phyloP scores from a whole-genome alignment of 2,113 vertebrate species.

The Camelus bactrianus region DNA sequence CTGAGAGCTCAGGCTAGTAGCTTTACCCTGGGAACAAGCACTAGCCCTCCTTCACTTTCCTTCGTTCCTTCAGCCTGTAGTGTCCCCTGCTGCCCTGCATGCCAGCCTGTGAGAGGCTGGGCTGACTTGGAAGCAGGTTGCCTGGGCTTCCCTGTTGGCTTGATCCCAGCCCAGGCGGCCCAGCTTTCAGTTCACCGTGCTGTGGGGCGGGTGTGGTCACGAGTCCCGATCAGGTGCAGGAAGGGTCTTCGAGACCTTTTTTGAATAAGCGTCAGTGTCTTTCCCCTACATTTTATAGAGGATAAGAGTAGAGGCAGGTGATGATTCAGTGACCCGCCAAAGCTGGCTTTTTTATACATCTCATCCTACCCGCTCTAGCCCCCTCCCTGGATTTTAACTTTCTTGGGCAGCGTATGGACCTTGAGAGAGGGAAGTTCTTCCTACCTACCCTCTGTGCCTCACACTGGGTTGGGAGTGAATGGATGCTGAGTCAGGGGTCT shows the following conservation, averaged over 20 bases:
- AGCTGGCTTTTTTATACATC: background rate
- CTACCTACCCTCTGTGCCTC: background rate
- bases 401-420: background rate
- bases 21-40: background rate
- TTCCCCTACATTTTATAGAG: background rate
- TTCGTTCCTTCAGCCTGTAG: background rate
- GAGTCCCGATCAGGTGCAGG: background rate
- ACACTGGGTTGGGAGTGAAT: constrained; percentile 17
- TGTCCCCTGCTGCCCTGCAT: background rate
- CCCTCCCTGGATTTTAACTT: constrained; percentile 2
- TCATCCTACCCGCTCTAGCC: background rate
- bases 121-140: background rate
- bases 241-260: background rate
- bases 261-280: background rate
- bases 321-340: background rate
- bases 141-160: background rate
- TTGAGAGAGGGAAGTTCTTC: background rate
- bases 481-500: background rate
- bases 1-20: background rate
- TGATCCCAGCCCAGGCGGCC: background rate
- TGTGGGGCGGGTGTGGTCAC: background rate
- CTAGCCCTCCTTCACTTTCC: background rate
- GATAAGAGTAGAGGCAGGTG: background rate
- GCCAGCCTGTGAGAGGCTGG: background rate
- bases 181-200: background rate